These are phyloP conservation scores for Burhinus oedicnemus DNA, from an alignment of 2,113 vertebrate genomes.

Conservation along the genomic window DNA sequence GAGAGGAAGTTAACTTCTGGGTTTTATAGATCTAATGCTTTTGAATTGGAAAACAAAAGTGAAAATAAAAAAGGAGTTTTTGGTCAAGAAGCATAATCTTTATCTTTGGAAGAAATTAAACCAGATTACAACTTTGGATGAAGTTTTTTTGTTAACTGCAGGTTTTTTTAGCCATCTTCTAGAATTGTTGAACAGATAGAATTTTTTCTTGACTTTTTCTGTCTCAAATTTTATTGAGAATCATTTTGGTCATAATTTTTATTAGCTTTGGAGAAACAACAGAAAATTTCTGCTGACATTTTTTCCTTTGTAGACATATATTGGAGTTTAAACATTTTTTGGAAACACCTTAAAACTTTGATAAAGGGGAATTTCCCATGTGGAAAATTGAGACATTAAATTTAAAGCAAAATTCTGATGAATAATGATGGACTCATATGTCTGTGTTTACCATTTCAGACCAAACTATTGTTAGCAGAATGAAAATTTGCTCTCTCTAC, in stretches of 20 bases:
- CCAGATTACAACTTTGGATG: not conserved
- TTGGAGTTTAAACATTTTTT: not conserved
- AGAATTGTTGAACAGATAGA: not conserved
- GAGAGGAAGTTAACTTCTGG: not conserved
- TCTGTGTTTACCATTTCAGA: not conserved
- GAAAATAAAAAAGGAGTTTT: not conserved
- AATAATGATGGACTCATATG: not conserved
- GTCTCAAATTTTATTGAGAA: not conserved
- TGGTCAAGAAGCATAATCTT: not conserved
- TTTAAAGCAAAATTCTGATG: not conserved
- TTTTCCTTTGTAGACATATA: not conserved
- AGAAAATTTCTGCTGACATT: not conserved
- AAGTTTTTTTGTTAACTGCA: not conserved
- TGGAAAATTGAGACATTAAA: not conserved
- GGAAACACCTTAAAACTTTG: not conserved
- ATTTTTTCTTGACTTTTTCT: not conserved
- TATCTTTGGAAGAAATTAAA: not conserved
- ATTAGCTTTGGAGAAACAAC: not conserved
- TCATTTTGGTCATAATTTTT: not conserved
- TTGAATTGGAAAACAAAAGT: not conserved
- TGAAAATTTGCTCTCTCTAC: not conserved
- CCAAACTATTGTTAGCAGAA: not conserved
- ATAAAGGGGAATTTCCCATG: not conserved
- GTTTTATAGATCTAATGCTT: not conserved
- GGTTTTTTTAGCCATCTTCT: not conserved